These are phyloP conservation scores for Proterorhinus semilunaris DNA, from an alignment of 2,113 vertebrate genomes.

Conservation along the genomic window DNA sequence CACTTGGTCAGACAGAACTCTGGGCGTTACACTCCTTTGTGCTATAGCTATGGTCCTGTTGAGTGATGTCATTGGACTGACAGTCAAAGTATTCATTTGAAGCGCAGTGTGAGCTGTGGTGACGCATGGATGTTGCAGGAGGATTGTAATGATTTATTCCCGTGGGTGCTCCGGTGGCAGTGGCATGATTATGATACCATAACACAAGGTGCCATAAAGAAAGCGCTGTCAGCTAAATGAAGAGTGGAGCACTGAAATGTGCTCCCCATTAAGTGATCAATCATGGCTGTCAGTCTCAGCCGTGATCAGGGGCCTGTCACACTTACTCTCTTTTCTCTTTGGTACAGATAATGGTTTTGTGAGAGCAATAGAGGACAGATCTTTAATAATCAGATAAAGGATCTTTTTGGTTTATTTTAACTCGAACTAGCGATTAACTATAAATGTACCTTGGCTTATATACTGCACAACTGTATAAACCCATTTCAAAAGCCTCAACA, in stretches of 20 bases:
- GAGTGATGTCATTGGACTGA: constrained; percentile 44
- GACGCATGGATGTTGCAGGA: constrained; percentile 9
- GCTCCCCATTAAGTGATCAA: constrained; percentile 57
- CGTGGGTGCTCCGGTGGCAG: constrained; percentile 21
- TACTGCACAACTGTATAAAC: not conserved
- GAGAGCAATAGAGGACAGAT: not conserved
- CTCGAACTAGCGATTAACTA: too few relatives aligned
- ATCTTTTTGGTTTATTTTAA: not conserved
- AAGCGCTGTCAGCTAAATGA: constrained; percentile 70
- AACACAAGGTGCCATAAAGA: constrained; percentile 70
- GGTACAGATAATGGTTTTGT: not conserved
- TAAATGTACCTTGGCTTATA: not conserved
- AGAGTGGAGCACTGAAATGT: constrained; percentile 52
- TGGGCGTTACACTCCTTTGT: not conserved
- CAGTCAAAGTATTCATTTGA: constrained; percentile 28
- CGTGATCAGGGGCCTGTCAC: constrained; percentile 53
- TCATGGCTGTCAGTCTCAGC: constrained; percentile 55
- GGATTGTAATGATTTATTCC: constrained; percentile 62
- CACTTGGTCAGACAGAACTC: too few relatives aligned
- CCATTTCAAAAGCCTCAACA: not conserved
- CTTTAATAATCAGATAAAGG: not conserved
- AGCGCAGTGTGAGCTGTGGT: not conserved
- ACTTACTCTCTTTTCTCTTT: constrained; percentile 12
- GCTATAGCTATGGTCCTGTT: constrained; percentile 2
- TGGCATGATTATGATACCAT: constrained; percentile 66